Percentiles rank a stretch among this genome's conserved stretches.
Conservation (phyloP, 2,888 invertebrate species). For the Plagiodera versicolora region DNA sequence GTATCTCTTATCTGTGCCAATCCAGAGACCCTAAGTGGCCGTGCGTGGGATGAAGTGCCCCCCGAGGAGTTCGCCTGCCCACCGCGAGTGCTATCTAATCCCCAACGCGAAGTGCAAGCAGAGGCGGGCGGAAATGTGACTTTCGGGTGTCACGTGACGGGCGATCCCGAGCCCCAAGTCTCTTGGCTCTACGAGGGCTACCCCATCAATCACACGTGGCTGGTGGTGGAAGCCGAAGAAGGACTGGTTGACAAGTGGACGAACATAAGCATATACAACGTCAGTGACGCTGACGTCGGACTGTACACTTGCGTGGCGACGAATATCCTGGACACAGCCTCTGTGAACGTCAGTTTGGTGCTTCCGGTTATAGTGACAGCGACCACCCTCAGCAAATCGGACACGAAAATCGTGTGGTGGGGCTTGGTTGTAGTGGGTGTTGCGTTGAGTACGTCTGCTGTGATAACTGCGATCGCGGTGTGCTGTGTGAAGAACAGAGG, state of each 20-base stretch:
- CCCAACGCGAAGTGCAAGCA: slow-evolving; percentile 60
- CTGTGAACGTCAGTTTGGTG: slow-evolving; percentile 66
- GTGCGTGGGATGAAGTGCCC: slow-evolving; percentile 75
- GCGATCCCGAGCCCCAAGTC: slow-evolving; percentile 82
- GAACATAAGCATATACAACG: slow-evolving; percentile 80
- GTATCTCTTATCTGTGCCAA: slow-evolving; percentile 73
- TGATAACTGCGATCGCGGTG: slow-evolving; percentile 64
- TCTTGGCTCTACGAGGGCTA: slow-evolving; percentile 81
- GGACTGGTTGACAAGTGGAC: slow-evolving; percentile 65
- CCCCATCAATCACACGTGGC: slow-evolving; percentile 60
- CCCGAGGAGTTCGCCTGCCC: slow-evolving; percentile 80
- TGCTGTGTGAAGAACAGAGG: slow-evolving; percentile 60
- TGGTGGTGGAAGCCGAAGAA: slow-evolving; percentile 55
- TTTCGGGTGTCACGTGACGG: slow-evolving; percentile 78
- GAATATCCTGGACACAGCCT: slow-evolving; percentile 66
- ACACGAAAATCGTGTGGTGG: slow-evolving; percentile 72
- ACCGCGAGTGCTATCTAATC: slow-evolving; percentile 63
- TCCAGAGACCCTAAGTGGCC: slow-evolving; percentile 69
- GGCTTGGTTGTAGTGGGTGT: slow-evolving; percentile 72
- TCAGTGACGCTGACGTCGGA: slow-evolving; percentile 79
- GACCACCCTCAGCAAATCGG: slow-evolving; percentile 75
- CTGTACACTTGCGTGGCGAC: slow-evolving; percentile 81
- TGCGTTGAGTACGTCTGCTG: slow-evolving; percentile 63
- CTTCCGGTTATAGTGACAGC: slow-evolving; percentile 72
- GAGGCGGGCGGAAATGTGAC: slow-evolving; percentile 83